Conservation (phyloP, 2,797 vertebrate genomes). For the Anomalospiza imberbis region DNA sequence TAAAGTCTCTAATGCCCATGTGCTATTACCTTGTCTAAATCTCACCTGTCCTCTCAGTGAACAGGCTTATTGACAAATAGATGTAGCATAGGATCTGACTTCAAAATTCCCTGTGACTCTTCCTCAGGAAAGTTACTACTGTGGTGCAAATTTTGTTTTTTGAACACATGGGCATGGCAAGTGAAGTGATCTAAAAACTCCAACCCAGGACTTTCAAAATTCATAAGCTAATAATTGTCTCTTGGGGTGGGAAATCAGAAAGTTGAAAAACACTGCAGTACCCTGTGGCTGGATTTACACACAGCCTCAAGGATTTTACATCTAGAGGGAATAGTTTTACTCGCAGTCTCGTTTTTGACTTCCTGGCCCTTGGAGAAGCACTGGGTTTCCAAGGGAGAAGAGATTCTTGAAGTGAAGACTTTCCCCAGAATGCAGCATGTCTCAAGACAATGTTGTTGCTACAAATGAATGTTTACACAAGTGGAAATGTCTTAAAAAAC, state of each 20-base stretch:
- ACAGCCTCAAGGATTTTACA: not conserved
- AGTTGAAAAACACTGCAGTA: not conserved
- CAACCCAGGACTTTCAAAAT: not conserved
- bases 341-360: not conserved
- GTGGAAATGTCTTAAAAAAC: not conserved
- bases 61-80: not conserved
- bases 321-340: not conserved
- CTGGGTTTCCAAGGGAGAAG: not conserved
- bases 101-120: not conserved
- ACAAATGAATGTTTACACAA: not conserved
- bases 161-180: not conserved
- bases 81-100: not conserved
- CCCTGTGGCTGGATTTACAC: not conserved
- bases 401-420: not conserved
- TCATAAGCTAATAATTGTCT: not conserved
- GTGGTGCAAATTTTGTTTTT: not conserved
- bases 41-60: not conserved
- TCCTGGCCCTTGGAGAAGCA: not conserved
- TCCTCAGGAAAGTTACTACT: not conserved
- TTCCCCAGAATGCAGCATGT: not conserved
- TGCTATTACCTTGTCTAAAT: not conserved
- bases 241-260: not conserved
- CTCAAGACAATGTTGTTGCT: not conserved
- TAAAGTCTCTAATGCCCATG: not conserved
- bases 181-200: not conserved